Base-by-base conservation (phyloP, 2,113 vertebrate genomes). In the Pelodiscus sinensis region DNA sequence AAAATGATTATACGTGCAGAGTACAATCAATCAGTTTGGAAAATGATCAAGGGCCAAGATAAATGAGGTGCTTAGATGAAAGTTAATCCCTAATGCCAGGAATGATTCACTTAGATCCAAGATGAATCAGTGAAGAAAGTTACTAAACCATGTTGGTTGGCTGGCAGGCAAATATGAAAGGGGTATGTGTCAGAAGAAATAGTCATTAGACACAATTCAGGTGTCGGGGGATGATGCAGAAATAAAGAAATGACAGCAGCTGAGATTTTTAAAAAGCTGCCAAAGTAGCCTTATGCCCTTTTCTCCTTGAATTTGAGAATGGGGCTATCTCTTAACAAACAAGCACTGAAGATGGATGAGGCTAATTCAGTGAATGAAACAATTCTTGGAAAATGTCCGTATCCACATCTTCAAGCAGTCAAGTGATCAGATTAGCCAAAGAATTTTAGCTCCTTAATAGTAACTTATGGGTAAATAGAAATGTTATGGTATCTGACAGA, bases 11-110 rank as follows among this genome's bases (percentile, higher is more conserved):
- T 85, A 92, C 62, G 21, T 9, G 2, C 62, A 92, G 87, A 24
- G 51, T 55, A 83, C 85, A 85, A 85, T 92, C 29, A 89, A 35
- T 87, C 85, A 88, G 50, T 27, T 73, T 57, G 90, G 92, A 18
- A 94, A 92, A 71, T 94, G 84, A 92, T 24, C 27, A 85, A 58
- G 90, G n/a, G 4, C 14, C 56, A 91, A 90, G 51, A 80, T 50
- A 90, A 91, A 90, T 80, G 8, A 50, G 21, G 29, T 93, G 22
- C 87, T 88, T 25, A 68, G 29, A 51, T 83, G 52, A 60, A 94
- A 96, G 29, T 16, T 51, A 75, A 21, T 81, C 24, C 24, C 8
- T 15, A 91, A 93, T 75, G 27, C 56, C 52, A 90, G 83, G 18
- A 22, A 24, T 5, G 9, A 58, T 55, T 94, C 58, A 80, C 22